These are phyloP conservation scores for Benitochromis conjunctus DNA, from an alignment of 2,113 vertebrate genomes.

Conservation along the genomic window DNA sequence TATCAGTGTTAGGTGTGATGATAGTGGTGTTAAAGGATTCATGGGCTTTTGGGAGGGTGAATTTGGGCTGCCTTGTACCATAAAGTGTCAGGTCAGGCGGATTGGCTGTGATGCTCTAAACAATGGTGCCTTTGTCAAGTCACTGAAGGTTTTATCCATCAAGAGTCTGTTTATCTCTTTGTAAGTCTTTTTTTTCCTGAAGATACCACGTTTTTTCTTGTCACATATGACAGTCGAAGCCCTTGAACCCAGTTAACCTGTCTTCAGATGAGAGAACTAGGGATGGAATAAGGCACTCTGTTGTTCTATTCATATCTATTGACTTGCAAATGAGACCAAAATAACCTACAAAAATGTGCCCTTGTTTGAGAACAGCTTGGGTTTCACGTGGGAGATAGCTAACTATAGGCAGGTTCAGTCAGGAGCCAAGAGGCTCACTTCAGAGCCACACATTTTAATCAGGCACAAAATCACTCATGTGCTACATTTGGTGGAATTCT, in stretches of 20 bases:
- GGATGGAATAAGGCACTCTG: slow-evolving; percentile 37
- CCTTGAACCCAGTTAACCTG: slow-evolving; percentile 54
- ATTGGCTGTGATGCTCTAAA: slow-evolving; percentile 28
- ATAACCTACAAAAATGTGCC: slow-evolving; percentile 61
- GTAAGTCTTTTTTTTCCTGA: neutral
- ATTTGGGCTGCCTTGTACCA: neutral
- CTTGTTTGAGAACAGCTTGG: slow-evolving; percentile 48
- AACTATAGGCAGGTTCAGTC: slow-evolving; percentile 57
- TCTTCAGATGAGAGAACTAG: neutral
- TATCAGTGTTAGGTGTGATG: neutral
- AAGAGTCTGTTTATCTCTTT: slow-evolving; percentile 46
- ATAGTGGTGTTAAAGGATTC: neutral
- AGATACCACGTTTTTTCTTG: slow-evolving; percentile 48
- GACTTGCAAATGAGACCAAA: slow-evolving; percentile 70
- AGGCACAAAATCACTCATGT: slow-evolving; percentile 7
- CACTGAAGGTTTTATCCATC: slow-evolving; percentile 31
- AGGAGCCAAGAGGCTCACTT: slow-evolving; percentile 8
- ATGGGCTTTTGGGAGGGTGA: neutral
- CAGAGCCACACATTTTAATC: slow-evolving; percentile 26
- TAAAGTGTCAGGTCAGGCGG: slow-evolving; percentile 37
- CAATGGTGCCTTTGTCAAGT: slow-evolving; percentile 49
- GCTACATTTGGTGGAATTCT: slow-evolving; percentile 31
- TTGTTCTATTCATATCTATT: slow-evolving; percentile 56
- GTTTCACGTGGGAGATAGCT: slow-evolving; percentile 54
- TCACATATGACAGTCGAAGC: slow-evolving; percentile 40